Evolutionary conservation across 2,888 invertebrate genomes (phyloP), one percentile per base, ranked within the genome.

Genomic region (Carabus problematicus): DNA sequence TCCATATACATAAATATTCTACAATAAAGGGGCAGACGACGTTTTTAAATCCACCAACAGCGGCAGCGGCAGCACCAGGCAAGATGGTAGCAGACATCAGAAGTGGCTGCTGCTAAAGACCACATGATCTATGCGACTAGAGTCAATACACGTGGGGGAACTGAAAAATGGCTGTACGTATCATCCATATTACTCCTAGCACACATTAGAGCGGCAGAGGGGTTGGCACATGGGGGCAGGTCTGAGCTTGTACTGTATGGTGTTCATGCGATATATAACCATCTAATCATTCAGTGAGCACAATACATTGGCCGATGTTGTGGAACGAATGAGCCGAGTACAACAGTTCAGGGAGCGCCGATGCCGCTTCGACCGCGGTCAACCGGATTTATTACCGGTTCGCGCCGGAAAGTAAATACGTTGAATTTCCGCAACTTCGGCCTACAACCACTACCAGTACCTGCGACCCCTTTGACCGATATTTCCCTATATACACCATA

Each of bases 321-420:
- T 52, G 16, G 52, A 18, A 52, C 6, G 52, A 18, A 7, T 52
- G 52, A 29, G 29, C 41, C 56, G 40, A 14, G 52, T 9, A 16
- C 11, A 14, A 12, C 16, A 11, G n/a, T 39, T 8, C 39, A n/a
- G n/a, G n/a, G n/a, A n/a, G n/a, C n/a, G n/a, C n/a, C n/a, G n/a
- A n/a, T n/a, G n/a, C 42, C 14, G 59, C 41, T 12, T 42, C 39
- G 41, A 41, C 59, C 47, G 62, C 11, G 62, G 62, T 62, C 62
- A 62, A 49, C 49, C 8, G 62, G 49, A 62, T 62, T 62, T 62
- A 62, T 62, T 29, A 49, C 49, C 29, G 42, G 14, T 41, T n/a
- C 42, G 14, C 12, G 29, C 49, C 45, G 62, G 62, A 47, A 62
- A 62, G 49, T 62, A 62, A 62, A 62, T 62, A 62, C 62, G 45